Evolutionary conservation across 2,888 invertebrate species (phyloP), one percentile per base, ranked within the genome.

Genomic region (Platypus cylindrus): DNA sequence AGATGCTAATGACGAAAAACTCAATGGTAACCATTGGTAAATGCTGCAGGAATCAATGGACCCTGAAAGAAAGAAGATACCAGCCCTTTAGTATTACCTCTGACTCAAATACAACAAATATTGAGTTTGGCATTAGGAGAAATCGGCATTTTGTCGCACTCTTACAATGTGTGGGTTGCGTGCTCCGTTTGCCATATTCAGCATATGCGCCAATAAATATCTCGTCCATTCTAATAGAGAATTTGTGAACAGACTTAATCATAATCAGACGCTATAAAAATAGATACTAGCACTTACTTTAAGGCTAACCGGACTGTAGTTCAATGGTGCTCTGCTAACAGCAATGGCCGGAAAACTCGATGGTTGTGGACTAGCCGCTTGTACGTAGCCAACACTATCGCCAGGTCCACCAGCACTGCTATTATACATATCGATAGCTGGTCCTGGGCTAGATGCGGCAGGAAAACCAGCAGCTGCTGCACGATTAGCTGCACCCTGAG

Each of bases 1-100:
- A n/a, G n/a, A n/a, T n/a, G n/a, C n/a, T n/a, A n/a, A n/a, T n/a
- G n/a, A n/a, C n/a, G n/a, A n/a, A n/a, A n/a, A 40, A 36, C 70
- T 84, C 82, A 85, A 79, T 91, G 90, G 76, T 90, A 91, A 72
- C 93, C 93, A 75, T 93, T 93, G 75, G 91, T 91, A 73, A 91
- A 93, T 71, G 90, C 90, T 72, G 91, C 89, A 70, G 91, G 91
- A 78, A 93, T 91, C 75, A 93, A 75, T 64, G 90, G 86, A 64
- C 89, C 90, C 90, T 91, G 80, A 48, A 80, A 79, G 62, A 64
- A 62, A 41, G 34, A 25, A 38, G 18, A 32, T 13, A 13, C 8
- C n/a, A 20, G 7, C 9, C 9, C 20, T 9, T 20, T 20, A 20
- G n/a, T n/a, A n/a, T n/a, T n/a, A n/a, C n/a, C n/a, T n/a, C n/a